Base-by-base conservation (phyloP, 2,888 invertebrate genomes). In the Callosobruchus maculatus region DNA sequence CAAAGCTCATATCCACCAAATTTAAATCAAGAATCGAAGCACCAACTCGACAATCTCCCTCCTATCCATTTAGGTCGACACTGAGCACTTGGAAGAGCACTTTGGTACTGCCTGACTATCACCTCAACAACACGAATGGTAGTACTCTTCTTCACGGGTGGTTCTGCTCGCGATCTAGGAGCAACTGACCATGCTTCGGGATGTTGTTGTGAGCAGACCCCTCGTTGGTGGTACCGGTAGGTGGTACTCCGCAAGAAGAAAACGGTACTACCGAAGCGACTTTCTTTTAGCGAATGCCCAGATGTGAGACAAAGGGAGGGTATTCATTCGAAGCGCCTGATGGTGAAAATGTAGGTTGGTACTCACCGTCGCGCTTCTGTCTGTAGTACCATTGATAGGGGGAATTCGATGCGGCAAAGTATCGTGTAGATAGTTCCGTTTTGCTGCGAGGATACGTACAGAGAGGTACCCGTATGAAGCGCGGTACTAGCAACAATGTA, bases 21-120 rank as follows among this genome's bases (percentile, higher is more conserved):
- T 22, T 22, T 26, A 71, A 18, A 71, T 18, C 71, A 71, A 71
- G 76, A 78, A 81, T 72, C 76, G 78, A 18, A 82, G 74, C 70
- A 83, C 74, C 30, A 81, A 79, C 31, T 77, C 78, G 69, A 79
- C 81, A 68, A 80, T 74, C 73, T 83, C 83, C 72, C 74, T 78
- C 72, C 80, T 81, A 72, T 83, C 83, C 82, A 83, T 83, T 72
- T 49, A 71, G 31, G 31, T 71, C 21, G 66, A 72, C 73, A 75
- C 75, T 68, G 13, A 20, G 7, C 68, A 68, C 68, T 68, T 1
- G 21, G 13, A 49, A 26, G 7, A 26, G 7, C 49, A 49, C 49
- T 49, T 13, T 49, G 18, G 49, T 49, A 49, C 49, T 49, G 49
- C 1, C 13, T 49, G 49, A 13, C 5, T 1, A 7, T 49, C 13